phyloP scores from a whole-genome alignment of 92 coral and sea anemone species.

The Hydrozoanthus gracilis region DNA sequence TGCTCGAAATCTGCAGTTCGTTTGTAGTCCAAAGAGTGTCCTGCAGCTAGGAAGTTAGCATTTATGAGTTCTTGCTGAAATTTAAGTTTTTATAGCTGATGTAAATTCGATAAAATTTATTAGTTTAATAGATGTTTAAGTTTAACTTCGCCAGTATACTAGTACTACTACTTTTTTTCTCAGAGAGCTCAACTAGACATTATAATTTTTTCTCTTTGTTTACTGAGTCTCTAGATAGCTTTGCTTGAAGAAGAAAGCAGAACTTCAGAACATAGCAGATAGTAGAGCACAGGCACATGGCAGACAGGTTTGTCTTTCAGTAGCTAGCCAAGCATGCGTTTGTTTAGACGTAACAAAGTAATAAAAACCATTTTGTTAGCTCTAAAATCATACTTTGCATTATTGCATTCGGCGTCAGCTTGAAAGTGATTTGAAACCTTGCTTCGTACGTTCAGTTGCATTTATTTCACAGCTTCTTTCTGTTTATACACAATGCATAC shows the following conservation, averaged over 20 bases:
- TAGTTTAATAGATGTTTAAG: too few relatives aligned
- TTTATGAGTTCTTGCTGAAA: too few relatives aligned
- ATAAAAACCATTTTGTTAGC: not conserved
- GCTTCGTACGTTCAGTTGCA: not conserved
- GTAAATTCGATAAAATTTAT: too few relatives aligned
- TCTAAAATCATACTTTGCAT: not conserved
- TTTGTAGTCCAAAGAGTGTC: too few relatives aligned
- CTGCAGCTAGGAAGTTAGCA: too few relatives aligned
- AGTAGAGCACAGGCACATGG: not conserved
- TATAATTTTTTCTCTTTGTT: not conserved
- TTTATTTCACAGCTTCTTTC: not conserved
- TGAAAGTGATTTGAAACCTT: not conserved
- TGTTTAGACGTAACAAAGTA: not conserved
- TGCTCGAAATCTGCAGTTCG: too few relatives aligned
- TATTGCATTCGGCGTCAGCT: not conserved
- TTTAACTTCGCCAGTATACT: too few relatives aligned
- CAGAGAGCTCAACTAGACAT: not conserved
- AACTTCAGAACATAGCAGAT: not conserved
- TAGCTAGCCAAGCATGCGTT: not conserved
- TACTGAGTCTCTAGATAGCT: not conserved
- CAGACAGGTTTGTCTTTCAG: not conserved
- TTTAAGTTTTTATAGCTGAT: too few relatives aligned
- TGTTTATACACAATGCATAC: not conserved
- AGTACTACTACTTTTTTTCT: not conserved
- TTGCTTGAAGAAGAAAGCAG: not conserved